Percentiles rank a stretch among this genome's conserved stretches.
Evolutionary conservation across 2,888 invertebrate genomes (phyloP).

Genomic region (Sesamia inferens): DNA sequence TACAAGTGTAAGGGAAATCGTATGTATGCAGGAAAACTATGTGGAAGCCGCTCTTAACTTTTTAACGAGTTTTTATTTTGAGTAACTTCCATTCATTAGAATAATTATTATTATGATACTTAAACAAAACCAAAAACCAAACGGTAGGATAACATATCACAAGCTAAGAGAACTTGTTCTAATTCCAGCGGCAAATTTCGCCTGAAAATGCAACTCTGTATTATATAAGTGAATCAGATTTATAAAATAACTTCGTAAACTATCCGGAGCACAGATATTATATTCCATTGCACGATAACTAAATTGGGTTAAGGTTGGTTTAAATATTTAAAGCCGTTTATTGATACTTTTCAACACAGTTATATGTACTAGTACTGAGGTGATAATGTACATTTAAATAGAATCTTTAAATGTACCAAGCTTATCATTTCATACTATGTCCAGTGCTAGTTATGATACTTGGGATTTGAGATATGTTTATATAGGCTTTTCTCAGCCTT

Average conservation of each 20-base stretch:
- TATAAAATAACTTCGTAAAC: conserved; percentile 15
- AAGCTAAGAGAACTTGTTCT: conserved; percentile 7
- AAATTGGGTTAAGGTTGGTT: conserved; percentile 12
- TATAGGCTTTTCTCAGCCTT: conserved; percentile 7
- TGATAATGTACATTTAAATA: conserved; percentile 2
- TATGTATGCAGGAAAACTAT: not conserved
- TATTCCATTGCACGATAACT: conserved; percentile 4
- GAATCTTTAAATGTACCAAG: conserved; percentile 5
- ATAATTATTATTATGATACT: too few species aligned
- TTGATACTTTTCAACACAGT: conserved; percentile 6
- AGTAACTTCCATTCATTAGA: not conserved
- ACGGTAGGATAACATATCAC: not conserved
- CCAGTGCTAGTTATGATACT: conserved; percentile 9
- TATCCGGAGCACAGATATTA: conserved; percentile 16
- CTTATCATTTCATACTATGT: conserved; percentile 4
- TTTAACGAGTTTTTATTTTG: not conserved
- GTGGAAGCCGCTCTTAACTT: conserved; percentile 6
- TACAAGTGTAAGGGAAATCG: not conserved
- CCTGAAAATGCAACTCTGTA: conserved; percentile 19
- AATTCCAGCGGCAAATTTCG: conserved; percentile 1
- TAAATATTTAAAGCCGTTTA: conserved; percentile 20
- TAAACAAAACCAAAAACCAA: not conserved
- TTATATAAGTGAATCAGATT: conserved; percentile 6
- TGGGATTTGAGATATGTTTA: conserved; percentile 27
- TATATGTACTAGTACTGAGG: not conserved